phyloP scores from a whole-genome alignment of 37 sponge, comb jelly and placozoan species.

The Sycon ciliatum region DNA sequence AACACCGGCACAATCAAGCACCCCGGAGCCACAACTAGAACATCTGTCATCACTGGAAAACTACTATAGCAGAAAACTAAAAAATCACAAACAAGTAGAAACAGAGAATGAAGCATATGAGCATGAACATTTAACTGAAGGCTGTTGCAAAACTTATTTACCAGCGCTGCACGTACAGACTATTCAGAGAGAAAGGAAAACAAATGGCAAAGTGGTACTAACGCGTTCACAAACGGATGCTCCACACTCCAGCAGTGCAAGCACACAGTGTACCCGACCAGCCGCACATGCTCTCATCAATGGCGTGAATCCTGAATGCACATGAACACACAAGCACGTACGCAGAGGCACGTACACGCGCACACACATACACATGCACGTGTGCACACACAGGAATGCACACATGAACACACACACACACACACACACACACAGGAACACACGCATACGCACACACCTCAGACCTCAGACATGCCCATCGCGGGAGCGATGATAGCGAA shows the following conservation, averaged over 20 bases:
- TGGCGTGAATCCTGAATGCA: constrained; percentile 38
- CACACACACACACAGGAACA: too few species aligned
- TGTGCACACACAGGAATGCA: too few species aligned
- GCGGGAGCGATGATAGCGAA: too few species aligned
- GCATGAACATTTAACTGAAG: neutral
- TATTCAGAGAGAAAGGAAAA: neutral
- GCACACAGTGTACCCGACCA: constrained; percentile 11
- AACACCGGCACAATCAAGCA: too few species aligned
- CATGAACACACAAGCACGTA: constrained; percentile 24
- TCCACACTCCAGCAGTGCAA: constrained; percentile 22
- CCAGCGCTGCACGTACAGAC: too few species aligned
- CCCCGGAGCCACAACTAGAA: too few species aligned
- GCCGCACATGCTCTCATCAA: constrained; percentile 31
- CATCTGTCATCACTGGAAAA: too few species aligned
- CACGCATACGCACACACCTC: too few species aligned
- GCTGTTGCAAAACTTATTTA: neutral
- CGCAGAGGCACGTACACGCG: neutral
- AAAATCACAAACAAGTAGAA: neutral
- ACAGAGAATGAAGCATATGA: neutral
- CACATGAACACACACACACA: too few species aligned
- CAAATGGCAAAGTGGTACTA: neutral
- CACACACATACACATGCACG: constrained; percentile 33
- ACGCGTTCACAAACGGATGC: constrained; percentile 28
- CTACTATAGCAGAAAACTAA: too few species aligned
- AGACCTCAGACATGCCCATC: too few species aligned